phyloP scores from a whole-genome alignment of 2,888 invertebrate species.

The Heterodera filipjevi region DNA sequence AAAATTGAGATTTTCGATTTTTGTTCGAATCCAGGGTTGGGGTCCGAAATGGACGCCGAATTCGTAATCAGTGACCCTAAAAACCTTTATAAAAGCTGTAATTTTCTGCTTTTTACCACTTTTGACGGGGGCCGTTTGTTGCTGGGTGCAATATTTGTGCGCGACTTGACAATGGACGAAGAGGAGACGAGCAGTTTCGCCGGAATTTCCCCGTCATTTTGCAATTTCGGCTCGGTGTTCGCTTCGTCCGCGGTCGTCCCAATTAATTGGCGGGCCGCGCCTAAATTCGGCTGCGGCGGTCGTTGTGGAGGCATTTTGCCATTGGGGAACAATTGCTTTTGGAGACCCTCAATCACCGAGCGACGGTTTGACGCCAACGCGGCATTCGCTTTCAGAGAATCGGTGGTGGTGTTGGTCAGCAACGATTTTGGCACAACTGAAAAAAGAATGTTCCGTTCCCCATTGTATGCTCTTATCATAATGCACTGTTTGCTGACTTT shows the following conservation, averaged over 20 bases:
- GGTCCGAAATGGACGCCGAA: too few relatives aligned
- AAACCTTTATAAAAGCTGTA: too few relatives aligned
- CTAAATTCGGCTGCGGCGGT: slow-evolving; percentile 13
- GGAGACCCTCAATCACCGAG: slow-evolving; percentile 42
- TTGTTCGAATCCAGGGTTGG: too few relatives aligned
- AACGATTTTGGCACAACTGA: neutral
- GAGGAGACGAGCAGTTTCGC: slow-evolving; percentile 14
- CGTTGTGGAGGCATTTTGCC: slow-evolving; percentile 42
- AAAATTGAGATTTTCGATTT: too few relatives aligned
- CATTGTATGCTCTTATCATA: too few relatives aligned
- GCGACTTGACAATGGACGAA: slow-evolving; percentile 32
- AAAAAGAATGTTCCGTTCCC: neutral
- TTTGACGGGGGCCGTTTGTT: slow-evolving; percentile 63
- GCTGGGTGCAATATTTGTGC: slow-evolving; percentile 50
- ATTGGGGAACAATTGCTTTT: slow-evolving; percentile 38
- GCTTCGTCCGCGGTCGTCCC: neutral
- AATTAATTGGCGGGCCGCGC: neutral
- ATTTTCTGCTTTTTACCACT: slow-evolving; percentile 1
- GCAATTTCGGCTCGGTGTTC: slow-evolving; percentile 13
- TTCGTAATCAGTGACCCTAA: too few relatives aligned
- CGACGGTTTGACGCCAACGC: slow-evolving; percentile 36
- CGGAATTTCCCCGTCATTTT: neutral
- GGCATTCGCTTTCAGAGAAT: neutral
- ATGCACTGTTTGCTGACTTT: too few relatives aligned
- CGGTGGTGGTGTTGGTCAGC: neutral